Evolutionary conservation across 2,113 vertebrate genomes (phyloP).

Genomic region (Callocephalon fimbriatum): DNA sequence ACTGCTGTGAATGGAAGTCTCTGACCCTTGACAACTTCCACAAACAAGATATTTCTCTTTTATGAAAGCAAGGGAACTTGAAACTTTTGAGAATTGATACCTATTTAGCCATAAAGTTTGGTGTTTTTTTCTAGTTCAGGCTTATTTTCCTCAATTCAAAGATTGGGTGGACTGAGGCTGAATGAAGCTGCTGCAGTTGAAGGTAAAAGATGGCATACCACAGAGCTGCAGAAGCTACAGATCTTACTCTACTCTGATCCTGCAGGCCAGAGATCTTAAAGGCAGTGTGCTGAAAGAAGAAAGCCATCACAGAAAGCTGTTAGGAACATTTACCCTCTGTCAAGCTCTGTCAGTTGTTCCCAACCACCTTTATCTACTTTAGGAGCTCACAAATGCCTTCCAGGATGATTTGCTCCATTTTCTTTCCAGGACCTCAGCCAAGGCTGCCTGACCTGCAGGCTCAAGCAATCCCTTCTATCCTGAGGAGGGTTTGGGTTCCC

Average conservation of each 20-base stretch:
- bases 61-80: neutral
- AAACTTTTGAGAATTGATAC: neutral
- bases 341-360: accelerated
- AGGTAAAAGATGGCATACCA: neutral
- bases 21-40: neutral
- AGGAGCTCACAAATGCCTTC: accelerated
- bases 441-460: neutral
- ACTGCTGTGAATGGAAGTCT: neutral
- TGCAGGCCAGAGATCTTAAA: neutral
- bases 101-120: neutral
- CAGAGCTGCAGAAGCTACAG: neutral
- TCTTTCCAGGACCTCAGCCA: neutral
- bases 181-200: accelerated
- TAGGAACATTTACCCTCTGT: accelerated
- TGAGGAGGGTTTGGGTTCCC: neutral
- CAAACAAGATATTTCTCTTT: neutral
- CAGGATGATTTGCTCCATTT: neutral
- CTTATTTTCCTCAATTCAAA: neutral
- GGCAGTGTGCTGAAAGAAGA: neutral
- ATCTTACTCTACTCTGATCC: neutral
- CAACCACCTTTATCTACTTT: accelerated
- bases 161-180: neutral
- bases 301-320: neutral
- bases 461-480: accelerated
- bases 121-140: neutral